These are phyloP conservation scores for Eidolon helvum DNA, from an alignment of 2,113 vertebrate species.

Conservation along the genomic window DNA sequence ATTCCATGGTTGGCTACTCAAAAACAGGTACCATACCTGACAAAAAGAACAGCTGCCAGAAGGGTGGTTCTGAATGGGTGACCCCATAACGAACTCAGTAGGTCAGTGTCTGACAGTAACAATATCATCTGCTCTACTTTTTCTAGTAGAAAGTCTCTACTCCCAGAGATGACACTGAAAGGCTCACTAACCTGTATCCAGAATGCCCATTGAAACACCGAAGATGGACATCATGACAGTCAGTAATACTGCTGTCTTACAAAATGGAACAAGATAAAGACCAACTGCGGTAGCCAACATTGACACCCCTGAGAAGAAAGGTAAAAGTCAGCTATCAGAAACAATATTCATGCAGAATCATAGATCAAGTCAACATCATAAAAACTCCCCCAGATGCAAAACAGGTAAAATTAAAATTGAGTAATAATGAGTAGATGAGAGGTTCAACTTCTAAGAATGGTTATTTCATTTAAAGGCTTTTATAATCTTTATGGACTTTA, in stretches of 20 bases:
- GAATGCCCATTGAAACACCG: slow-evolving; percentile 90
- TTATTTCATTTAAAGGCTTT: not conserved
- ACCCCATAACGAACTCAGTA: not conserved
- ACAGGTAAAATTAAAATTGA: not conserved
- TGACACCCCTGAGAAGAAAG: slow-evolving; percentile 78
- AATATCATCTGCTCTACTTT: not conserved
- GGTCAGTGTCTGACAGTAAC: not conserved
- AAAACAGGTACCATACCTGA: not conserved
- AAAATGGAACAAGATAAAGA: slow-evolving; percentile 91
- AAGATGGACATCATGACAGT: slow-evolving; percentile 88
- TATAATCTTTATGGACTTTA: not conserved
- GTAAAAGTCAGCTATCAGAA: not conserved
- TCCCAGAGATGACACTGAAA: not conserved
- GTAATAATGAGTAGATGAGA: not conserved
- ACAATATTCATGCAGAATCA: not conserved
- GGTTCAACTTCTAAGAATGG: not conserved
- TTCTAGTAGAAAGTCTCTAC: not conserved
- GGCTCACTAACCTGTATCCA: slow-evolving; percentile 91
- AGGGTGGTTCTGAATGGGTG: not conserved
- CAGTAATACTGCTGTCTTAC: slow-evolving; percentile 86
- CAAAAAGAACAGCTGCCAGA: not conserved
- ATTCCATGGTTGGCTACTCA: not conserved
- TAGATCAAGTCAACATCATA: not conserved
- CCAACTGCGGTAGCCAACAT: slow-evolving; percentile 88
- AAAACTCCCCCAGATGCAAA: not conserved